Evolutionary conservation across 2,888 invertebrate species (phyloP).

Genomic region (Drosophila peninsularis): DNA sequence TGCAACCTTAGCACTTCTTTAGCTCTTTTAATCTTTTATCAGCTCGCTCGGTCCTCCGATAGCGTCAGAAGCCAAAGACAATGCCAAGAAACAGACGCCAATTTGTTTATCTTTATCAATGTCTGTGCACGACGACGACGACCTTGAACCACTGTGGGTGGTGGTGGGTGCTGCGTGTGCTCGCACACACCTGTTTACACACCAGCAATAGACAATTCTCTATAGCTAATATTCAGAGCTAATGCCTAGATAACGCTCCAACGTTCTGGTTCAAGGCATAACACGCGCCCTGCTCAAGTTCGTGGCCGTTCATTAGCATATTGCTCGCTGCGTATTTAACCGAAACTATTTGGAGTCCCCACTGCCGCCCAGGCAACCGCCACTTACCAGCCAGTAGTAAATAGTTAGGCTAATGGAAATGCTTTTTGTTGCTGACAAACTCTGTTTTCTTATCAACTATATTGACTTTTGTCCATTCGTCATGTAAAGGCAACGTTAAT

Average conservation of each 20-base stretch:
- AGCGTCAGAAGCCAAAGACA: conserved; percentile 31
- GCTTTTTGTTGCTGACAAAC: conserved; percentile 34
- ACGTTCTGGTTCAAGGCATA: conserved; percentile 61
- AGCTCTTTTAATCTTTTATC: conserved; percentile 46
- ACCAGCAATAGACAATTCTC: conserved; percentile 49
- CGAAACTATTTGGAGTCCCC: conserved; percentile 27
- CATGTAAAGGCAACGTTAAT: conserved; percentile 29
- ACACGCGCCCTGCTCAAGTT: conserved; percentile 64
- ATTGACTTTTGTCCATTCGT: conserved; percentile 31
- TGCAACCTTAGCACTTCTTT: conserved; percentile 26
- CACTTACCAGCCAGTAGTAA: background rate
- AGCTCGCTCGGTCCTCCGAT: conserved; percentile 29
- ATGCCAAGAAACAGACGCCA: conserved; percentile 24
- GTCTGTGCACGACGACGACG: conserved; percentile 47
- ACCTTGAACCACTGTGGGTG: conserved; percentile 68
- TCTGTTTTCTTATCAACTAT: conserved; percentile 68
- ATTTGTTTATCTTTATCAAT: conserved; percentile 43
- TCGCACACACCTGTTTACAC: conserved; percentile 65
- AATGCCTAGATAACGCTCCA: conserved; percentile 23
- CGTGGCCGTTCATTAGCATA: conserved; percentile 77
- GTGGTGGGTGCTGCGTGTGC: conserved; percentile 46
- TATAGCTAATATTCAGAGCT: conserved; percentile 46
- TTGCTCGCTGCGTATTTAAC: conserved; percentile 45
- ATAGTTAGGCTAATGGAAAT: conserved; percentile 65
- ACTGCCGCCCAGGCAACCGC: background rate